Percentiles rank a stretch among this genome's conserved stretches.
phyloP scores from a whole-genome alignment of 2,797 vertebrate genomes.

The Poeciliopsis turneri region DNA sequence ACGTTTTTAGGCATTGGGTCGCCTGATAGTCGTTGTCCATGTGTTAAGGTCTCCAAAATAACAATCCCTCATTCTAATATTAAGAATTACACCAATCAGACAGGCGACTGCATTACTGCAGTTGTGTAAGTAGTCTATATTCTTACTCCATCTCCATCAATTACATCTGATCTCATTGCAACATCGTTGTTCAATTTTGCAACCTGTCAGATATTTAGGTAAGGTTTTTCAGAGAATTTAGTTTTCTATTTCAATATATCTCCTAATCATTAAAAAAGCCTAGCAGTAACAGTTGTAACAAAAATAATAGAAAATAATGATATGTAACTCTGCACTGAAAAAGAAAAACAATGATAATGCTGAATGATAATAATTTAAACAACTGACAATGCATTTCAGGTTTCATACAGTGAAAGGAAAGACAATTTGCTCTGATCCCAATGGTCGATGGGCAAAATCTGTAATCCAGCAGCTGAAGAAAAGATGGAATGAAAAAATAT shows the following conservation, averaged over 20 bases:
- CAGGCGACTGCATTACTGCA: constrained; percentile 41
- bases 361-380: constrained; percentile 1
- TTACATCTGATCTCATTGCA: background rate
- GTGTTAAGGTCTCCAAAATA: accelerated
- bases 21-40: constrained; percentile 7
- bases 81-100: constrained; percentile 51
- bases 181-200: background rate
- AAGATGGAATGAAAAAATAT: background rate
- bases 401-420: background rate
- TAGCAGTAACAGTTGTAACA: background rate
- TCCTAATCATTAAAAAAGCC: background rate
- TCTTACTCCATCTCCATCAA: background rate
- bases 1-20: constrained; percentile 39
- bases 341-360: background rate
- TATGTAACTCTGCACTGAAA: no score
- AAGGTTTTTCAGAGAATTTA: background rate
- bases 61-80: accelerated
- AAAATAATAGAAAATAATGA: background rate
- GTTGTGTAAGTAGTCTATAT: constrained; percentile 58
- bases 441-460: background rate
- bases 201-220: background rate
- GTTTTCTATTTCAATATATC: background rate
- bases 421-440: constrained; percentile 49
- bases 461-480: constrained; percentile 27
- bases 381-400: constrained; percentile 42